Evolutionary conservation across 2,113 vertebrate genomes (phyloP).

Genomic region (Tachuris rubrigastra): DNA sequence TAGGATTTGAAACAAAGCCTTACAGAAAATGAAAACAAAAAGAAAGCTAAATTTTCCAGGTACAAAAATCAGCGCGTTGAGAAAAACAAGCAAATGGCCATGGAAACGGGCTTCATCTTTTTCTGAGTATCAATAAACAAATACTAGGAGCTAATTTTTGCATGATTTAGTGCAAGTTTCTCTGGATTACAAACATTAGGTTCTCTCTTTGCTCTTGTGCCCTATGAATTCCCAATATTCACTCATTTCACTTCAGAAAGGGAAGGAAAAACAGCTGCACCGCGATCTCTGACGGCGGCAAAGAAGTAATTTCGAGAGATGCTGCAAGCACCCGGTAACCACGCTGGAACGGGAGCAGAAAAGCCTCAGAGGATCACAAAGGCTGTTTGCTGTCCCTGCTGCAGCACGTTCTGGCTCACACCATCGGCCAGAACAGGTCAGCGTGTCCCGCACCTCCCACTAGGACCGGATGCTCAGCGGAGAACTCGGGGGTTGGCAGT

Average conservation of each 20-base stretch:
- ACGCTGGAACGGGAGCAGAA: not conserved
- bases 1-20: not conserved
- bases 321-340: not conserved
- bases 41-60: not conserved
- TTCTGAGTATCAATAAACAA: not conserved
- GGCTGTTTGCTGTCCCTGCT: not conserved
- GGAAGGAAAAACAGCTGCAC: not conserved
- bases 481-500: not conserved
- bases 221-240: not conserved
- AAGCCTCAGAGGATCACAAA: not conserved
- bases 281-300: not conserved
- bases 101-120: not conserved
- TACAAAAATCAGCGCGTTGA: not conserved
- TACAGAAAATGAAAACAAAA: not conserved
- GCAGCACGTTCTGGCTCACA: not conserved
- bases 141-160: not conserved
- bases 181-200: not conserved
- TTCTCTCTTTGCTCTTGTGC: not conserved
- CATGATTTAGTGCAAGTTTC: not conserved
- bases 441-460: not conserved
- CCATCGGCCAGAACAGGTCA: not conserved
- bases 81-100: not conserved
- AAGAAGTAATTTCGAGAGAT: rapidly evolving
- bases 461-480: not conserved
- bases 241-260: not conserved